Evolutionary conservation across 2,113 vertebrate genomes (phyloP), one percentile per base, ranked within the genome.

Genomic region (Thalassarche chlororhynchos): DNA sequence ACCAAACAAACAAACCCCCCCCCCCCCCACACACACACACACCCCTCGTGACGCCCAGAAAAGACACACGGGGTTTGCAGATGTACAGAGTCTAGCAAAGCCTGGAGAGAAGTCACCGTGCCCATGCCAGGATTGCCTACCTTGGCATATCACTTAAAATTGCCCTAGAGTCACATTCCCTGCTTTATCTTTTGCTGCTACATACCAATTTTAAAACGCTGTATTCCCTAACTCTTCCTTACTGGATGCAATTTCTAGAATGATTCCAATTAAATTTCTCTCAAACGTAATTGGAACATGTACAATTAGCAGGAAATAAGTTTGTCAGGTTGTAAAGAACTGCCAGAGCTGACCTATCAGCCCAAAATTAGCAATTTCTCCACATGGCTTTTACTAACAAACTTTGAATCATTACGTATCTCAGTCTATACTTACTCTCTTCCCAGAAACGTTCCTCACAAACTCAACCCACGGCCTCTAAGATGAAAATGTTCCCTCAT

Each of bases 261-360:
- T 1, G 0, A 60, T 36, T 79, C n/a, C 61, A 82, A 69, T 69
- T 89, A 78, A 68, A 64, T 68, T 70, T 84, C 65, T n/a, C 61
- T 72, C 57, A 13, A 85, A 94, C 20, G 25, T 76, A 76, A 89
- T 5, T 94, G 60, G 72, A 95, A 87, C 26, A 71, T 11, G 29
- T 51, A 89, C 51, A 66, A 55, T 84, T 87, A 89, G n/a, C 76
- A 95, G 84, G 72, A 94, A 95, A 84, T 24, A 91, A 62, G 25
- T 86, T 80, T 81, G 46, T 87, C 64, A 71, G 11, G 28, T 62
- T 81, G 65, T 78, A 71, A 95, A 93, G 51, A 89, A 84, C 60
- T 55, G 60, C 34, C 55, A 90, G 64, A 91, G 46, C 42, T 95
- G 84, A 89, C 69, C 84, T 55, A 81, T 26, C 69, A 75, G 65